Conservation (phyloP, 2,797 vertebrate genomes). For the Pantherophis alleghaniensis region DNA sequence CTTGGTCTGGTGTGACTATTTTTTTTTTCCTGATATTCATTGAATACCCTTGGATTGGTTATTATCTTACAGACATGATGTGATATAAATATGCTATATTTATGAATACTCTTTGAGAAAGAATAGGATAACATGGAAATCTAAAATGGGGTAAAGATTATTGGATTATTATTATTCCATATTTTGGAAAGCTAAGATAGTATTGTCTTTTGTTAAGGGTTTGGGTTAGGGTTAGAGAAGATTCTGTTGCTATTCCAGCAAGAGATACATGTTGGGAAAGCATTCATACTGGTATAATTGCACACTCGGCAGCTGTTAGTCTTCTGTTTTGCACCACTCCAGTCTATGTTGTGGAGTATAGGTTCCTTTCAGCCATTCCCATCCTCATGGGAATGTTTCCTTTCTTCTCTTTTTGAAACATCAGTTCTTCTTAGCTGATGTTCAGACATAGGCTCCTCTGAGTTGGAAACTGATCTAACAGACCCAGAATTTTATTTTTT, state of each 20-base stretch:
- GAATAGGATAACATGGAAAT: neutral
- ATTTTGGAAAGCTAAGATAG: neutral
- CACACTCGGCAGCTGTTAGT: neutral
- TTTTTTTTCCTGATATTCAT: neutral
- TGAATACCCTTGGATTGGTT: neutral
- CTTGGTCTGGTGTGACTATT: neutral
- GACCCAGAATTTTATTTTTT: constrained; percentile 6
- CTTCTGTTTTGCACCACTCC: neutral
- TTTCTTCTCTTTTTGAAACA: neutral
- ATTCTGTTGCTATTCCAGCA: neutral
- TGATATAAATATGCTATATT: neutral
- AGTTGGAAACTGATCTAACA: constrained; percentile 5
- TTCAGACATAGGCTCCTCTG: neutral
- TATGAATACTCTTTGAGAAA: neutral
- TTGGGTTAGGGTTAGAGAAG: neutral
- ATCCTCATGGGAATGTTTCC: neutral
- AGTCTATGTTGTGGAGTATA: neutral
- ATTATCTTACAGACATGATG: neutral
- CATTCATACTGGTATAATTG: neutral
- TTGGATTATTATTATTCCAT: neutral
- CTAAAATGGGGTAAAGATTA: neutral
- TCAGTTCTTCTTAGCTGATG: constrained; percentile 12
- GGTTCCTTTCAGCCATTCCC: neutral
- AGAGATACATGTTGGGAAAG: neutral
- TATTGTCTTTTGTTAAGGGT: neutral